These are phyloP conservation scores for Huso huso DNA, from an alignment of 2,797 vertebrate genomes.

Conservation along the genomic window DNA sequence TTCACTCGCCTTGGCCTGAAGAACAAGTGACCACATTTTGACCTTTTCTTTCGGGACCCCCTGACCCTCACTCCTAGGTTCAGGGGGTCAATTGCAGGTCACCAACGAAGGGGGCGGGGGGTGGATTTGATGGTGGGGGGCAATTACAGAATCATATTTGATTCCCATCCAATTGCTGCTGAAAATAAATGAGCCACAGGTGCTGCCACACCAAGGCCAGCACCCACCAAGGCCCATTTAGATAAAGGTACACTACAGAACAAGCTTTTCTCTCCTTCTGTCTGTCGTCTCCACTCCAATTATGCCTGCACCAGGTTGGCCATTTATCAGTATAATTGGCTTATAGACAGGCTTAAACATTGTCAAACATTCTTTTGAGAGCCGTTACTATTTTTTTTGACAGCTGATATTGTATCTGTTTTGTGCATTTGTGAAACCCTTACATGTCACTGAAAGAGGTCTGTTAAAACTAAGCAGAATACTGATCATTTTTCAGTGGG, in stretches of 20 bases:
- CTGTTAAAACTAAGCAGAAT: conserved; percentile 67
- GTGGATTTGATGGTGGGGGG: conserved; percentile 22
- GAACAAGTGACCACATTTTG: conserved; percentile 79
- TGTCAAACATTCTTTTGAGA: conserved; percentile 82
- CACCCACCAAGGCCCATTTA: conserved; percentile 12
- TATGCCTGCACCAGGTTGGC: conserved; percentile 50
- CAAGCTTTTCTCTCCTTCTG: conserved; percentile 7
- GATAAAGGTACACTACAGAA: conserved; percentile 20
- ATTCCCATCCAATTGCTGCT: conserved; percentile 59
- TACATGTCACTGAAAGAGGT: conserved; percentile 60
- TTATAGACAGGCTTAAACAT: conserved; percentile 76
- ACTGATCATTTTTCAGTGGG: conserved; percentile 66
- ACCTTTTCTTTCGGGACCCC: conserved; percentile 79
- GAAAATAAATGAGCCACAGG: conserved; percentile 51
- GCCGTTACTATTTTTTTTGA: conserved; percentile 71
- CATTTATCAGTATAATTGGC: conserved; percentile 83
- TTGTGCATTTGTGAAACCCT: conserved; percentile 62
- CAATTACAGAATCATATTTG: conserved; percentile 49
- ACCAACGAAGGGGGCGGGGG: conserved; percentile 35
- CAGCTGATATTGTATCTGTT: conserved; percentile 63
- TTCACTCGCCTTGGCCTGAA: conserved; percentile 58
- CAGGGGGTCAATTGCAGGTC: conserved; percentile 93
- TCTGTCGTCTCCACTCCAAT: conserved; percentile 36
- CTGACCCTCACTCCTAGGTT: conserved; percentile 85
- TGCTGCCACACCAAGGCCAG: conserved; percentile 22